Evolutionary conservation across 2,797 vertebrate genomes (phyloP).

Genomic region (Myotis planiceps): DNA sequence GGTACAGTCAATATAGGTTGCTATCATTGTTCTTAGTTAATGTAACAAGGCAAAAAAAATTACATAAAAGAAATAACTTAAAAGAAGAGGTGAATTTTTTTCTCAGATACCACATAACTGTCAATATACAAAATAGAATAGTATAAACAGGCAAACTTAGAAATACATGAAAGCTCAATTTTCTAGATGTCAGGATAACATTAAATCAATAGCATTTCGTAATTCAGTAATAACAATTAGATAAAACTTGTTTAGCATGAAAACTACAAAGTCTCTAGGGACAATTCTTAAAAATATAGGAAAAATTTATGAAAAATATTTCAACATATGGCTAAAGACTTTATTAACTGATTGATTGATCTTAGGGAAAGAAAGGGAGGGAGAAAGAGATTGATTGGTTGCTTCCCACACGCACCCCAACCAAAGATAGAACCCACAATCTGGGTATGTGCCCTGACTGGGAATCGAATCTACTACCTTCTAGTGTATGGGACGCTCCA

Average conservation of each 20-base stretch:
- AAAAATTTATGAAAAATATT: background rate
- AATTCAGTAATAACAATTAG: background rate
- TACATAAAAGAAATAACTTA: background rate
- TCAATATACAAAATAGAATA: background rate
- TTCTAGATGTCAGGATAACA: background rate
- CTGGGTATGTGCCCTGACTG: too few relatives aligned
- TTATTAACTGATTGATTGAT: too few relatives aligned
- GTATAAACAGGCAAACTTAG: background rate
- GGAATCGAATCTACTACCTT: too few relatives aligned
- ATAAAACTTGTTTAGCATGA: background rate
- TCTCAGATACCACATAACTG: background rate
- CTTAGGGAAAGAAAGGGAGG: too few relatives aligned
- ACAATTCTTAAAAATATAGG: background rate
- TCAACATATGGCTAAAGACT: background rate
- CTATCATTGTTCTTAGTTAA: background rate
- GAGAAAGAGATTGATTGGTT: too few relatives aligned
- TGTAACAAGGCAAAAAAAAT: background rate
- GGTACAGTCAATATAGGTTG: background rate
- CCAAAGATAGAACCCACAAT: too few relatives aligned
- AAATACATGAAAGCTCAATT: background rate
- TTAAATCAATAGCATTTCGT: background rate
- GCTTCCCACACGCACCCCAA: too few relatives aligned
- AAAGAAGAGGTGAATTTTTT: background rate
- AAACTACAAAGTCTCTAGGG: background rate
- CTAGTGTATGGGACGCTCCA: too few relatives aligned